Evolutionary conservation across 2,797 vertebrate genomes (phyloP).

Genomic region (Avahi laniger): DNA sequence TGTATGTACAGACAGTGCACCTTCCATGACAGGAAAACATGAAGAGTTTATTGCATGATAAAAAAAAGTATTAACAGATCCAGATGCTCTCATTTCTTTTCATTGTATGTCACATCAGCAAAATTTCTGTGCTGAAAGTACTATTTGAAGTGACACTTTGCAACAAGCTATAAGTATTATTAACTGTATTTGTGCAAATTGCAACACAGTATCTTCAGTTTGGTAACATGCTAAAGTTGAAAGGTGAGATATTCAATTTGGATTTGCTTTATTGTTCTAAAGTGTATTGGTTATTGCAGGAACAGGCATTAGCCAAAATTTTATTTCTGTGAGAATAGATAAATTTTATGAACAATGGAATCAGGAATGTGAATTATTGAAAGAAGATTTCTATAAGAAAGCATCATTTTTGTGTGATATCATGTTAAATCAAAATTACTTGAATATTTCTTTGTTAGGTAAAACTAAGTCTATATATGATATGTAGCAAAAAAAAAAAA

Average conservation of each 20-base stretch:
- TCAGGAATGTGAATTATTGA: background rate
- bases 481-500: no score
- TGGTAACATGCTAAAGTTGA: background rate
- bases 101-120: background rate
- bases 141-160: background rate
- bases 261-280: no score
- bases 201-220: background rate
- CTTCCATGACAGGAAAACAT: background rate
- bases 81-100: background rate
- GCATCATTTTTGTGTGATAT: no score
- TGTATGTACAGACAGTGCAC: background rate
- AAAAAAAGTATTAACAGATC: background rate
- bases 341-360: background rate
- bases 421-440: no score
- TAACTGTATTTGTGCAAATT: background rate
- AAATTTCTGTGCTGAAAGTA: background rate
- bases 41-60: background rate
- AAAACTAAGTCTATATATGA: no score
- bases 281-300: no score
- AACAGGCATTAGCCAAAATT: background rate
- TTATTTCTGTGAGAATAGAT: background rate
- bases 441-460: no score
- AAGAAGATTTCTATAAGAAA: no score
- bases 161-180: background rate
- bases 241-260: no score